Conservation (phyloP, 2,113 vertebrate genomes). For the Heterotilapia buettikoferi region DNA sequence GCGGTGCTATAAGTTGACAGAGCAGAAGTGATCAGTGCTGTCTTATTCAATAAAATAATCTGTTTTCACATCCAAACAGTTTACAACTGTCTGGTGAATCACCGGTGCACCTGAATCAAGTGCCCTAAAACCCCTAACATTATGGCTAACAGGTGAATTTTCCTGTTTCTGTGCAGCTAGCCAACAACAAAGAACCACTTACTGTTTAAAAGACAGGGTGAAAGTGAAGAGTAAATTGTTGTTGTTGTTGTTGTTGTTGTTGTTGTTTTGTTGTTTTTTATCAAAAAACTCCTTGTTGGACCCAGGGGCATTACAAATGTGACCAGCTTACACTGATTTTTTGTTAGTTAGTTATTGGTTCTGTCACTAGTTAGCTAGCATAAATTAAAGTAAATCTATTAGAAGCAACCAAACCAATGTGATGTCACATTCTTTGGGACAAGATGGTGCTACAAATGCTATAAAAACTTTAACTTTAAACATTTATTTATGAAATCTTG, state of each 20-base stretch:
- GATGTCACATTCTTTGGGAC: neutral
- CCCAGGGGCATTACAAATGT: neutral
- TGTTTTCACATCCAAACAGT: neutral
- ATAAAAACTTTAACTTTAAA: neutral
- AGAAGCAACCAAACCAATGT: neutral
- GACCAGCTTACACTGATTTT: neutral
- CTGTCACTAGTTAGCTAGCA: neutral
- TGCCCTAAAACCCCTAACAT: neutral
- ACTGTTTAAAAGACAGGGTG: neutral
- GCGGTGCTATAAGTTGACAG: neutral
- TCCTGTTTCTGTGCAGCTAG: neutral
- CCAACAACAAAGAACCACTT: neutral
- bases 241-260: neutral
- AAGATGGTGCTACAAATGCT: neutral
- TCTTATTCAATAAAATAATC: neutral
- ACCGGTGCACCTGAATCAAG: neutral
- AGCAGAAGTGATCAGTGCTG: neutral
- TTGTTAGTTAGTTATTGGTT: neutral
- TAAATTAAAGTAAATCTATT: neutral
- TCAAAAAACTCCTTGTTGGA: neutral
- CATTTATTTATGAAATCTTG: neutral
- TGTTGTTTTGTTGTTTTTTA: too few relatives aligned
- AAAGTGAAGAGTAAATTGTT: neutral
- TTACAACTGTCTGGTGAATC: neutral
- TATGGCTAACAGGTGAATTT: neutral